These are phyloP conservation scores for Argyresthia albistria DNA, from an alignment of 2,888 invertebrate genomes.

Conservation along the genomic window DNA sequence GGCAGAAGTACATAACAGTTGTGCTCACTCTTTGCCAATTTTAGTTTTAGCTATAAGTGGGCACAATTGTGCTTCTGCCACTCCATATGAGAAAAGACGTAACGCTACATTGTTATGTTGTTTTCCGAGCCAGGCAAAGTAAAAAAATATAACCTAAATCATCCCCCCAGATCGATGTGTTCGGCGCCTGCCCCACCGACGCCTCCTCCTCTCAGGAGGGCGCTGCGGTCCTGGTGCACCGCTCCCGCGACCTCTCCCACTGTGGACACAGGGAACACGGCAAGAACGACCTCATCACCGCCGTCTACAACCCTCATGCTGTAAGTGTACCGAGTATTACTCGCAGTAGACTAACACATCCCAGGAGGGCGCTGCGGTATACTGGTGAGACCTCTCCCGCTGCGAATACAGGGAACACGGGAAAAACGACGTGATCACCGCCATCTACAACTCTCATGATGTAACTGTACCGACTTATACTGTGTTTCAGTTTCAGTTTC, in stretches of 20 bases:
- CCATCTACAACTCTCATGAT: conserved; percentile 61
- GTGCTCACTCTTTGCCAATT: too few species aligned
- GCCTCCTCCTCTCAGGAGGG: conserved; percentile 70
- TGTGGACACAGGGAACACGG: conserved; percentile 83
- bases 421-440: conserved; percentile 71
- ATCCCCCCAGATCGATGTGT: conserved; percentile 77
- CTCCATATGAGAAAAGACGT: too few species aligned
- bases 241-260: conserved; percentile 78
- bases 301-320: conserved; percentile 61
- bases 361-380: conserved; percentile 62
- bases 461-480: too few species aligned
- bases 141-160: too few species aligned
- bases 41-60: too few species aligned
- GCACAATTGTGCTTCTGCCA: too few species aligned
- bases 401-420: conserved; percentile 83
- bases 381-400: conserved; percentile 78
- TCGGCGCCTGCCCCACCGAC: conserved; percentile 87
- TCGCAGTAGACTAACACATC: too few species aligned
- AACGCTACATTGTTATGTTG: too few species aligned
- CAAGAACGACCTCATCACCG: conserved; percentile 71
- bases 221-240: conserved; percentile 73
- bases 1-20: too few species aligned
- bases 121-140: too few species aligned
- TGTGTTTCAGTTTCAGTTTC: too few species aligned
- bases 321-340: too few species aligned